Percentiles rank a stretch among this genome's conserved stretches.
Conservation (phyloP, 2,797 vertebrate genomes). For the Melanotaenia parkinsoni region DNA sequence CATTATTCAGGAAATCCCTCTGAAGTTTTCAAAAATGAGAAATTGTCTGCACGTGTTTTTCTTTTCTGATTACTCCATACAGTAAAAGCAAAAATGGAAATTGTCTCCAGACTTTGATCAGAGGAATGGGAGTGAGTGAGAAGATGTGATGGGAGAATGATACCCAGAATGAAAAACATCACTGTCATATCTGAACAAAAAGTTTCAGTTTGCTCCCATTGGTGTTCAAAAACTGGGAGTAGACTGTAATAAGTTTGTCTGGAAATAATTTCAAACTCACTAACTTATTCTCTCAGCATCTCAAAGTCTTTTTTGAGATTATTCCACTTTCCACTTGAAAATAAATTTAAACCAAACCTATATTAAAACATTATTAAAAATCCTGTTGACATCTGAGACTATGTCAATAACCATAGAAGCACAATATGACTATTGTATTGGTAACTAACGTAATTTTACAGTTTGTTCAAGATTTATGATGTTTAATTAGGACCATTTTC, state of each 20-base stretch:
- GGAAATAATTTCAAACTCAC: background rate
- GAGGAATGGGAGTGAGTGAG: conserved; percentile 7
- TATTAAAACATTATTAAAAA: background rate
- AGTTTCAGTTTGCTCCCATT: conserved; percentile 1
- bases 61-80: conserved; percentile 19
- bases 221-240: background rate
- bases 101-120: conserved; percentile 42
- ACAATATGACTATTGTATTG: background rate
- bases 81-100: conserved; percentile 35
- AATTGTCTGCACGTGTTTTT: conserved; percentile 37
- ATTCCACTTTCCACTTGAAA: background rate
- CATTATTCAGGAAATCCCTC: conserved; percentile 34
- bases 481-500: background rate
- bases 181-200: conserved; percentile 21
- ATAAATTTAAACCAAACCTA: background rate
- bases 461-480: background rate
- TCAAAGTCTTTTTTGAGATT: background rate
- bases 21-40: conserved; percentile 30
- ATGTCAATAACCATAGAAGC: no score
- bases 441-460: background rate
- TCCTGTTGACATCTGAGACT: background rate
- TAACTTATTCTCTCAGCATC: background rate
- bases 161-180: conserved; percentile 20
- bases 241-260: background rate
- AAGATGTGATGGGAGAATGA: conserved; percentile 27